These are phyloP conservation scores for Calycopis cecrops DNA, from an alignment of 1,140 invertebrate species.

Conservation along the genomic window DNA sequence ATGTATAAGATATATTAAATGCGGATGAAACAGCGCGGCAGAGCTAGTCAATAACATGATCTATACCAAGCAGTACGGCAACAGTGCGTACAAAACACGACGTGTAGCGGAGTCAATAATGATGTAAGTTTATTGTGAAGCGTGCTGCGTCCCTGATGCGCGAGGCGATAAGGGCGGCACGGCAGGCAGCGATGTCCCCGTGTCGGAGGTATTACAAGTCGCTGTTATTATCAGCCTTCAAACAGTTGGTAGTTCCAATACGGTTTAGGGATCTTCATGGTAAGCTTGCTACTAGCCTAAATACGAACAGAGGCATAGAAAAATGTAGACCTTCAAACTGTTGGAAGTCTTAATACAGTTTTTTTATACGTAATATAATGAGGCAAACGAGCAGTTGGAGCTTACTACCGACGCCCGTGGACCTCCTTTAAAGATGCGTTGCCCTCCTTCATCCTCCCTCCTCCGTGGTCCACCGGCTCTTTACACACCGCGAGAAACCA, in stretches of 20 bases:
- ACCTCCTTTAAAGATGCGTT: too few relatives aligned
- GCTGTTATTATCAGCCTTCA: not conserved
- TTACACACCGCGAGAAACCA: too few relatives aligned
- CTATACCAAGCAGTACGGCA: not conserved
- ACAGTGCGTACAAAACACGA: not conserved
- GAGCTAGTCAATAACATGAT: too few relatives aligned
- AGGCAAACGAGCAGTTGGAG: too few relatives aligned
- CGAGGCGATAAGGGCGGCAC: not conserved
- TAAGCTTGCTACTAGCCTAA: not conserved
- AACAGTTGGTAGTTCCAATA: not conserved
- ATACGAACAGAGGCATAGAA: not conserved
- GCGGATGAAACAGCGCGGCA: not conserved
- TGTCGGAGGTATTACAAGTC: not conserved
- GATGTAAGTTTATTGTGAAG: slow-evolving; percentile 2
- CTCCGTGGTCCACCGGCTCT: too few relatives aligned
- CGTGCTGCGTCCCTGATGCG: too few relatives aligned
- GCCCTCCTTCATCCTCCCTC: too few relatives aligned
- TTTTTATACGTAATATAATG: too few relatives aligned
- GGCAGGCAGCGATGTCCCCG: slow-evolving; percentile 3
- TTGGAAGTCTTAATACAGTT: too few relatives aligned
- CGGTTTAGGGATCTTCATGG: not conserved
- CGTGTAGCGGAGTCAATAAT: not conserved
- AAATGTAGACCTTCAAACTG: too few relatives aligned
- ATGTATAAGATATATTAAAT: not conserved
- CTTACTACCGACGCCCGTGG: too few relatives aligned